These are phyloP conservation scores for Simalia tracyae DNA, from an alignment of 2,797 vertebrate genomes.

Conservation along the genomic window DNA sequence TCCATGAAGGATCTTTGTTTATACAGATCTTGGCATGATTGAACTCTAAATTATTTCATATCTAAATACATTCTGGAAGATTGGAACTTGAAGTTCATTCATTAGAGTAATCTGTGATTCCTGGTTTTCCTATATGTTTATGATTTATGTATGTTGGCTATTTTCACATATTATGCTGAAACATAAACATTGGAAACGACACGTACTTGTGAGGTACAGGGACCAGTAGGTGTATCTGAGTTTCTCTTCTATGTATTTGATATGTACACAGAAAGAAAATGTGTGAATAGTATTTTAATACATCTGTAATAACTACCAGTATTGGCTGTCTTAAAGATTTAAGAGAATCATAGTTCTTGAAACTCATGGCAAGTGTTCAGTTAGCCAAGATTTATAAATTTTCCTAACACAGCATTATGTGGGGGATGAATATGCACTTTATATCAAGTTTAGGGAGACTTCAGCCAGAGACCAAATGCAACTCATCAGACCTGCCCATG, in stretches of 20 bases:
- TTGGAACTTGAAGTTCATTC: not conserved
- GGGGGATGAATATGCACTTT: not conserved
- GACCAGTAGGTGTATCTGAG: not conserved
- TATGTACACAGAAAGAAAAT: not conserved
- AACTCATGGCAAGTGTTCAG: not conserved
- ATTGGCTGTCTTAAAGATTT: not conserved
- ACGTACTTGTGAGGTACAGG: not conserved
- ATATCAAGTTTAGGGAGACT: not conserved
- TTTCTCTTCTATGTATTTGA: not conserved
- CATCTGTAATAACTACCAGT: not conserved
- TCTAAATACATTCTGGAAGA: not conserved
- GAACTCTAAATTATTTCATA: not conserved
- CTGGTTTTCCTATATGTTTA: not conserved
- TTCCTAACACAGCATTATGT: not conserved
- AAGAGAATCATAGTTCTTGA: not conserved
- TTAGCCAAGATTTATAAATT: not conserved
- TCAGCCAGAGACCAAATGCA: not conserved
- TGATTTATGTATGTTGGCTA: not conserved
- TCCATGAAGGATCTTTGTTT: accelerated
- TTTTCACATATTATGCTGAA: not conserved
- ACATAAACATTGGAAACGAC: not conserved
- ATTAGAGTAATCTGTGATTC: not conserved
- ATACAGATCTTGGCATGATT: not conserved
- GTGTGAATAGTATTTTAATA: not conserved
- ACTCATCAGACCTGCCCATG: not conserved